phyloP scores from a whole-genome alignment of 1,140 invertebrate genomes.

The Philotrypesis tridentata region DNA sequence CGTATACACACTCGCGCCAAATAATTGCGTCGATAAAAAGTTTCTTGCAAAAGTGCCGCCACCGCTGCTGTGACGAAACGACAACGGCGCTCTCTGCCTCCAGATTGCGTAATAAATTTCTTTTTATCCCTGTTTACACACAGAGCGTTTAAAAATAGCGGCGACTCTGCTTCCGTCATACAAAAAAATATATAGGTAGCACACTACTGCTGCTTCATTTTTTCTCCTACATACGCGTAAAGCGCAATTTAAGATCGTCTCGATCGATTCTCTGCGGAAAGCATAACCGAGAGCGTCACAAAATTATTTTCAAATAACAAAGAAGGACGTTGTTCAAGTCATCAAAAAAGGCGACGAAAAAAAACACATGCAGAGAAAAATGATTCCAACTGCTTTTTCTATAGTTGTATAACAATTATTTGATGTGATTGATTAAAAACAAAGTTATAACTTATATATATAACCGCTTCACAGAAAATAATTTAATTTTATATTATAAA shows the following conservation, averaged over 20 bases:
- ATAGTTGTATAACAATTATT: too few species aligned
- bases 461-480: too few species aligned
- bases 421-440: too few species aligned
- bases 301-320: too few species aligned
- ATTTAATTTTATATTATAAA: too few species aligned
- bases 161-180: neutral
- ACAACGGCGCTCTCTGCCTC: neutral
- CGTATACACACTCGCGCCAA: neutral
- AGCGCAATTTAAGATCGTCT: neutral
- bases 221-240: too few species aligned
- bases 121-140: neutral
- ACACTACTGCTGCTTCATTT: neutral
- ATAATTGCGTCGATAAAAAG: slow-evolving; percentile 38
- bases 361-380: too few species aligned
- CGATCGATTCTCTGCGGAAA: neutral
- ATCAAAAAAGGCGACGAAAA: too few species aligned
- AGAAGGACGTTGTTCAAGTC: too few species aligned
- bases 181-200: neutral
- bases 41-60: slow-evolving; percentile 7
- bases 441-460: too few species aligned
- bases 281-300: too few species aligned
- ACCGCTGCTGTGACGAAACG: neutral
- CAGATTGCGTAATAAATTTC: slow-evolving; percentile 25
- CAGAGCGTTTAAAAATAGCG: slow-evolving; percentile 30
- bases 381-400: too few species aligned